Evolutionary conservation across 1,140 invertebrate species (phyloP).

Genomic region (Hyles vespertilio): DNA sequence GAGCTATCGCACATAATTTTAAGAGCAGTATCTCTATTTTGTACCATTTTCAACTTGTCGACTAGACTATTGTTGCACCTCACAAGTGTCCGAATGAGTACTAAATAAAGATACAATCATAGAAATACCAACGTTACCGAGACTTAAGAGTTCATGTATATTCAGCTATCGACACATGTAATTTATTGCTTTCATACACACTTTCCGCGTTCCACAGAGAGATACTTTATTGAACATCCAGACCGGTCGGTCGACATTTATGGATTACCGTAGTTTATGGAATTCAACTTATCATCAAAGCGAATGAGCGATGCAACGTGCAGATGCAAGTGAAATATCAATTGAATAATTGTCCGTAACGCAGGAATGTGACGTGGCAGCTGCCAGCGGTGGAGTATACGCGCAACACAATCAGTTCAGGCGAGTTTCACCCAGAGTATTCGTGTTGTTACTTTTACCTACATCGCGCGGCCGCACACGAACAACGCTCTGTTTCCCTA

Average conservation of each 20-base stretch:
- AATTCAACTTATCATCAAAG: too few relatives aligned
- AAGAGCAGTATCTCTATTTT: too few relatives aligned
- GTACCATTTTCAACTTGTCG: too few relatives aligned
- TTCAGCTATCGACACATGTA: too few relatives aligned
- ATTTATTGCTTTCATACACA: too few relatives aligned
- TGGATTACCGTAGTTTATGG: constrained; percentile 3
- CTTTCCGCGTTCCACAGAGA: too few relatives aligned
- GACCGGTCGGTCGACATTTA: neutral
- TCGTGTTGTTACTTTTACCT: constrained; percentile 73
- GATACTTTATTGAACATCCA: neutral
- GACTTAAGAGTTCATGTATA: too few relatives aligned
- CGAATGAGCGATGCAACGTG: constrained; percentile 10
- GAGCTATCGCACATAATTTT: too few relatives aligned
- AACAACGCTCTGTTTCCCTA: constrained; percentile 72
- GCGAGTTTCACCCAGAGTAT: constrained; percentile 72
- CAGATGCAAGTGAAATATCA: constrained; percentile 35
- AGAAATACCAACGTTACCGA: too few relatives aligned
- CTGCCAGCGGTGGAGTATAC: constrained; percentile 28
- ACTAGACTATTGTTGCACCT: too few relatives aligned
- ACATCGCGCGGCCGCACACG: constrained; percentile 71
- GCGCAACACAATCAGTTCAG: constrained; percentile 59
- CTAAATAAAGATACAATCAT: too few relatives aligned
- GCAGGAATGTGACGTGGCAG: constrained; percentile 56
- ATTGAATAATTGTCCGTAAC: constrained; percentile 47
- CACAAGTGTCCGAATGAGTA: too few relatives aligned